Evolutionary conservation across 1,140 invertebrate genomes (phyloP).

Genomic region (Drosophila mayri): DNA sequence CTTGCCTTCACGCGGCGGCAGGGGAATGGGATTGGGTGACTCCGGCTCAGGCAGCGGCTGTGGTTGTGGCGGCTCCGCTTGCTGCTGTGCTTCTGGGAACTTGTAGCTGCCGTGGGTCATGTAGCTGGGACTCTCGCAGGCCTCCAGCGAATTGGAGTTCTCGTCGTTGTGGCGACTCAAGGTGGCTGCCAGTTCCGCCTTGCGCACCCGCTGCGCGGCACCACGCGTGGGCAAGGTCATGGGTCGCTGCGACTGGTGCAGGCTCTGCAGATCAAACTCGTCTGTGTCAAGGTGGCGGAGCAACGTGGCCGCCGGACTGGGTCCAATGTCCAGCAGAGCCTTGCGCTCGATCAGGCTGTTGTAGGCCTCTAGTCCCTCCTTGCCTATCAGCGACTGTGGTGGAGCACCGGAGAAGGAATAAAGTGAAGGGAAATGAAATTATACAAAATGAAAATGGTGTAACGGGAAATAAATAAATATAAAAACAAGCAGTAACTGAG

Average conservation of each 20-base stretch:
- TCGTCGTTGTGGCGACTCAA: conserved; percentile 45
- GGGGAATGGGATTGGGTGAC: conserved; percentile 90
- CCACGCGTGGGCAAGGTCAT: conserved; percentile 79
- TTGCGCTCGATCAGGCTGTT: conserved; percentile 93
- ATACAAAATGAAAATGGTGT: conserved; percentile 36
- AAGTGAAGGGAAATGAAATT: conserved; percentile 25
- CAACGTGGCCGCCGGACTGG: conserved; percentile 70
- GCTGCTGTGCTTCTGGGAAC: conserved; percentile 58
- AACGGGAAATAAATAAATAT: background rate
- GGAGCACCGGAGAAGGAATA: conserved; percentile 1
- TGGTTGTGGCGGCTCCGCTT: background rate
- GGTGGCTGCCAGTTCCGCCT: conserved; percentile 42
- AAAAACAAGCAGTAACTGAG: background rate
- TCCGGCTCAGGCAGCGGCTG: conserved; percentile 49
- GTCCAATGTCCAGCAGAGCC: conserved; percentile 68
- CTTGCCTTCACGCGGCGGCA: conserved; percentile 93
- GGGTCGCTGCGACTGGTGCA: conserved; percentile 71
- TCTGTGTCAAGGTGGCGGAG: conserved; percentile 76
- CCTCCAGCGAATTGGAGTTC: conserved; percentile 62
- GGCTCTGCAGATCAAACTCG: conserved; percentile 71
- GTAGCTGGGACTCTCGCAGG: conserved; percentile 84
- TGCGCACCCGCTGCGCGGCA: conserved; percentile 63
- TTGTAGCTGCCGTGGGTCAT: conserved; percentile 71
- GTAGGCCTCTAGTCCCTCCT: conserved; percentile 95
- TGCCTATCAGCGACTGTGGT: conserved; percentile 90